Base-by-base conservation (phyloP, 2,888 invertebrate species). In the Leuctra nigra region DNA sequence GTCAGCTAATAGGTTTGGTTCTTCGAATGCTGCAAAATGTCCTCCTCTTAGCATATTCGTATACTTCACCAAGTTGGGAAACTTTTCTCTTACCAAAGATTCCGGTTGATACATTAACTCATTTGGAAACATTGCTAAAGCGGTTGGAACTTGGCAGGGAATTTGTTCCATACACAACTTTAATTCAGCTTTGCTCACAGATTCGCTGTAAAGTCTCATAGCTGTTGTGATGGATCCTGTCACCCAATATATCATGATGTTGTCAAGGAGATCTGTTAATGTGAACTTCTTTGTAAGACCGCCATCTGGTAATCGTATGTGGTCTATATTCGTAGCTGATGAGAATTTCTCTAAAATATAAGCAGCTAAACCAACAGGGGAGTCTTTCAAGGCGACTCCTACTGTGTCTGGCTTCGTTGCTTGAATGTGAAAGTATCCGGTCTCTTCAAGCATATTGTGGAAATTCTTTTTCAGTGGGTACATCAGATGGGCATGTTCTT, bases 121-220 rank as follows among this genome's bases (percentile, higher is more conserved):
- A 63, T 87, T 64, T 4, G 82, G 84, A 66, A 88, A 89, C 14
- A 79, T 77, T 0, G 88, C 84, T 65, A 88, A 86, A 52, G 82
- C 90, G 0, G 81, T 79, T 2, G 90, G 90, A 1, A 87, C 86
- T 0, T 68, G 9, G 20, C 18, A 14, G 18, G 23, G 16, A 9
- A 35, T 24, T 29, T 24, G 18, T 14, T 58, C 58, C 13, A 58
- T 16, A 9, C 52, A 41, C 25, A 58, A 44, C 4, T 39, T 20
- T 4, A 24, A 11, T 29, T 58, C 52, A 1, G 55, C 52, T 22
- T 55, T 56, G 16, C 24, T 56, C 6, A 60, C 54, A 4, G 29
- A 53, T 24, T 78, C 77, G 54, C 70, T 68, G 66, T 78, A 79
- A 57, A 73, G 69, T 38, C 78, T 64, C 62, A 72, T 68, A 1